Base-by-base conservation (phyloP, 2,113 vertebrate species). In the Cochlearius cochlearius region DNA sequence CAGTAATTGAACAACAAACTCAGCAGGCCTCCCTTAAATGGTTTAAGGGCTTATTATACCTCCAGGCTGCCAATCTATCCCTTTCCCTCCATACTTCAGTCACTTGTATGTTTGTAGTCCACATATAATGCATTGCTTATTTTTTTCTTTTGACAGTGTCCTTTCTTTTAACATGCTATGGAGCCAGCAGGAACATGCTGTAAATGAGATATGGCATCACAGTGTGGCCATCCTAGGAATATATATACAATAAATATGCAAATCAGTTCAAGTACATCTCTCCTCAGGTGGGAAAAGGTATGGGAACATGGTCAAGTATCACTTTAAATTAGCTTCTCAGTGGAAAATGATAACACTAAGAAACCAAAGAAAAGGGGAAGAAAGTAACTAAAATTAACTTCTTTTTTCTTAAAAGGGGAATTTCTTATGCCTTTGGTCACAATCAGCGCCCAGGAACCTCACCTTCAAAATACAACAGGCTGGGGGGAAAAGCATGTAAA, bases 211-310 rank as follows among this genome's bases (percentile, higher is more conserved):
- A 86, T 0, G 0, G n/a, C 79, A 86, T 93, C 0, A 0, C 66
- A 77, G 39, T 58, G 49, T 92, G 92, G 94, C 91, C 73, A 80
- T 85, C 52, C 79, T 80, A 92, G 82, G 52, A 97, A 90, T 49
- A 86, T 17, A 75, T 58, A 94, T 90, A 90, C 95, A 96, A 97
- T 94, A 96, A 95, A 95, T 80, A 96, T 94, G 93, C 74, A 97
- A 96, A 98, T 95, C 55, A 82, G 45, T 80, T 90, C 85, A 85
- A 92, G 86, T 77, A 67, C 43, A 55, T 68, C 43, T 96, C 68
- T 96, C 88, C 89, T 97, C 79, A 92, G 87, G 91, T 95, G 89
- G 75, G 82, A 95, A 95, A 82, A 97, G 56, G 79, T 69, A n/a
- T 41, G 34, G 56, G 71, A 92, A 93, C 68, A 64, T 63, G 66